Conservation (phyloP, 2,888 invertebrate genomes). For the Gortyna flavago region DNA sequence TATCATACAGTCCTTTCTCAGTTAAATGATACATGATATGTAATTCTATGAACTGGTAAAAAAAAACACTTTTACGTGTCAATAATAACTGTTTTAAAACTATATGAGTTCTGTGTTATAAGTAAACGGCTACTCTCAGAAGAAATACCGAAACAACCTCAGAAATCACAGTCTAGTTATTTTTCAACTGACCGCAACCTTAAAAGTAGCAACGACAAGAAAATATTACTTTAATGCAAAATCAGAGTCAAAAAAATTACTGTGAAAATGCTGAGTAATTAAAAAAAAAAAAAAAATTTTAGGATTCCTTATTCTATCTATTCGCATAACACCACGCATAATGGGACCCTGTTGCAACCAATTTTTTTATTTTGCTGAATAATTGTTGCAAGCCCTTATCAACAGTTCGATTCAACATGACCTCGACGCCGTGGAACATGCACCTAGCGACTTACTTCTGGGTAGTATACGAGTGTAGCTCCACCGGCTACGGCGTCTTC, state of each 20-base stretch:
- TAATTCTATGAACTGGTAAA: not conserved
- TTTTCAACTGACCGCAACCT: not conserved
- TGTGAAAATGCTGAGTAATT: not conserved
- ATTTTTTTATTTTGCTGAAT: no score
- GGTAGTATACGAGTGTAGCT: constrained; percentile 81
- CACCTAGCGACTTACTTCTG: constrained; percentile 81
- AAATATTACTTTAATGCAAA: not conserved
- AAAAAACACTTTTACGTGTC: not conserved
- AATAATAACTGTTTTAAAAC: not conserved
- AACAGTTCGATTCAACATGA: constrained; percentile 81
- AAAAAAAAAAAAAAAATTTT: no score
- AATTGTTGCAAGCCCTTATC: not conserved
- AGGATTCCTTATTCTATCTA: no score
- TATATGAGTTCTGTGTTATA: not conserved
- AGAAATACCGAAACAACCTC: not conserved
- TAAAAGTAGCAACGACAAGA: not conserved
- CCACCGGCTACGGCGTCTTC: constrained; percentile 80
- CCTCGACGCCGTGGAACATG: constrained; percentile 77
- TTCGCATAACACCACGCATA: not conserved
- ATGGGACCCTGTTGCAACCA: not conserved
- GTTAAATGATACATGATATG: not conserved
- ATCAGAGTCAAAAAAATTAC: not conserved
- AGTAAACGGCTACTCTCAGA: not conserved
- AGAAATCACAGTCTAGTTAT: not conserved
- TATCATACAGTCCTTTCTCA: not conserved